These are phyloP conservation scores for Drosophila rellima DNA, from an alignment of 2,888 invertebrate species.

Conservation along the genomic window DNA sequence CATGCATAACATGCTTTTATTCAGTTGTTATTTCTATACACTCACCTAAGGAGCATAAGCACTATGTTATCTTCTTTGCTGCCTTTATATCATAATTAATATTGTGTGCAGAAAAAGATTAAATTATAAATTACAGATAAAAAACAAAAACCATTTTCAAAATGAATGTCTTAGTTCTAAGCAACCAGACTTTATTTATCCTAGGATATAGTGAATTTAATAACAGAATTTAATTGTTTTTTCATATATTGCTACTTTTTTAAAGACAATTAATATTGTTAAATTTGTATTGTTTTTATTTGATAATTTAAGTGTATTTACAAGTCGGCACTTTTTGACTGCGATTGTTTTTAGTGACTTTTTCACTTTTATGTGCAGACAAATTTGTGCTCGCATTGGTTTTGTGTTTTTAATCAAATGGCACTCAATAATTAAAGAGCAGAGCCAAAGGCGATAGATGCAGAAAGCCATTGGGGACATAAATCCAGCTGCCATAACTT, in stretches of 20 bases:
- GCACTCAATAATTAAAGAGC: constrained; percentile 70
- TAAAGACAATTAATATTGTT: no score
- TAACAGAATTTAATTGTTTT: no score
- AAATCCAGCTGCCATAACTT: constrained; percentile 79
- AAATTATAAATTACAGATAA: not conserved
- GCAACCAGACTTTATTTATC: no score
- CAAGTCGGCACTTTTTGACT: not conserved
- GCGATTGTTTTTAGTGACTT: constrained; percentile 21
- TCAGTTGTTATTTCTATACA: constrained; percentile 12
- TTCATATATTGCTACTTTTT: no score
- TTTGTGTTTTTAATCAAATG: constrained; percentile 62
- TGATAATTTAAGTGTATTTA: constrained; percentile 12
- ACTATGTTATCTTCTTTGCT: not conserved
- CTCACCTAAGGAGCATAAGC: not conserved
- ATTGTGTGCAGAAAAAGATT: not conserved
- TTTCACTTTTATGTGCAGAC: constrained; percentile 55
- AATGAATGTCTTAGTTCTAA: no score
- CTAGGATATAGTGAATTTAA: no score
- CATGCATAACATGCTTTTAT: constrained; percentile 48
- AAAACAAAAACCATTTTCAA: no score
- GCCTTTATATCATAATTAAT: no score
- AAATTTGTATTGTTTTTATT: no score
- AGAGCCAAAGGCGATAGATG: constrained; percentile 36
- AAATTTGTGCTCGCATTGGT: constrained; percentile 51
- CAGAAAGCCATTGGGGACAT: constrained; percentile 55